Evolutionary conservation across 2,113 vertebrate genomes (phyloP), one percentile per base, ranked within the genome.

Genomic region (Polyodon spathula): DNA sequence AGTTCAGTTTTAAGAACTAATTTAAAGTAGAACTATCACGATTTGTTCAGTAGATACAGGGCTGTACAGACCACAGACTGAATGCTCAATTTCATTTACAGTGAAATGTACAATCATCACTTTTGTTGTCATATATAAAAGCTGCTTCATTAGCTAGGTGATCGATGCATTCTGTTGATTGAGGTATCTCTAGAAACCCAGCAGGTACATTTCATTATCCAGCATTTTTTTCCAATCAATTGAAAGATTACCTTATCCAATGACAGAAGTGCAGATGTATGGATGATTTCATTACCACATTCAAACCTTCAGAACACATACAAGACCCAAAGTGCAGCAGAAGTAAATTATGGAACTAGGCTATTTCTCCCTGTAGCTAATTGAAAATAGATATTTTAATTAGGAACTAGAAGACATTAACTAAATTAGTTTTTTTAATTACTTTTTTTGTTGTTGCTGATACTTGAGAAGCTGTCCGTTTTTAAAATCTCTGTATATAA

Each of bases 171-270:
- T 84, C 84, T 72, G 86, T 86, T 89, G 89, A 91, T 90, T 88
- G 91, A 92, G 90, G 86, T 80, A 83, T 86, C 85, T 82, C 80
- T 66, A 12, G 87, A 80, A 79, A 73, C 74, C 82, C 87, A 86
- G 90, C 85, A 88, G 82, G 87, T 86, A 84, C 85, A 86, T 93
- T 95, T 96, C 84, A 93, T 94, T 92, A 97, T 89, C 88, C 84
- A 83, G 86, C 90, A 90, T 94, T 93, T 92, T 92, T 87, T 82
- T 84, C 86, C 76, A 89, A 94, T 97, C 94, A 86, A 96, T 97
- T 90, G 84, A 86, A 85, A 92, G 92, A 95, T 96, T 91, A 90
- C 93, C 90, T 89, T 77, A 81, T 77, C 87, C 84, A 92, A 90
- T 87, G 91, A 92, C 88, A 86, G 84, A 82, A 89, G 80, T 78